These are phyloP conservation scores for Procambarus clarkii DNA, from an alignment of 1,140 invertebrate species.

Conservation along the genomic window DNA sequence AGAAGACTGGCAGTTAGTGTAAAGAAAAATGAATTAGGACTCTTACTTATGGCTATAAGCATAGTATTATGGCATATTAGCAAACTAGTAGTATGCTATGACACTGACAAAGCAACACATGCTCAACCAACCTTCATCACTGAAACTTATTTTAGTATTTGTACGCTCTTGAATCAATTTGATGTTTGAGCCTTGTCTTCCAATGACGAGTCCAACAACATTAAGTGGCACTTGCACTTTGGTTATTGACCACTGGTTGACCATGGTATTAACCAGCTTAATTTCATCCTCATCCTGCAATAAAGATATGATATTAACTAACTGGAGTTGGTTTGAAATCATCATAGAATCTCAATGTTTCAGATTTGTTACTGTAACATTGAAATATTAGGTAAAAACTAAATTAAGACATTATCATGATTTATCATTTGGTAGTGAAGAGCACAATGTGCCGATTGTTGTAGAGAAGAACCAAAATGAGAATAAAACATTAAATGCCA, in stretches of 20 bases:
- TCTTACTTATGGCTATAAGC: neutral
- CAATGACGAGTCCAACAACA: conserved; percentile 79
- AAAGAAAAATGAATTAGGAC: neutral
- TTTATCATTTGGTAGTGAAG: too few relatives aligned
- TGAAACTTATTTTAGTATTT: conserved; percentile 83
- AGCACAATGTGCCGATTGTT: too few relatives aligned
- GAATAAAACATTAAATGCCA: too few relatives aligned
- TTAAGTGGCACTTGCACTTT: conserved; percentile 78
- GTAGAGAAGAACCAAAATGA: too few relatives aligned
- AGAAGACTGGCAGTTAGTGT: neutral
- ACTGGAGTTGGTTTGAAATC: too few relatives aligned
- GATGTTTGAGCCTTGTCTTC: conserved; percentile 82
- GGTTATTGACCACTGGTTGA: neutral
- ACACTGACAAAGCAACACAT: neutral
- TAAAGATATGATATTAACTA: too few relatives aligned
- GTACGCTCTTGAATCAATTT: conserved; percentile 84
- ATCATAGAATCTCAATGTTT: too few relatives aligned
- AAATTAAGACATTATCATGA: too few relatives aligned
- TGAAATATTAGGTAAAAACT: too few relatives aligned
- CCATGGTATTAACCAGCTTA: neutral
- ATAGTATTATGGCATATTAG: too few relatives aligned
- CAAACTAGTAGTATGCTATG: too few relatives aligned
- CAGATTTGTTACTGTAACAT: too few relatives aligned
- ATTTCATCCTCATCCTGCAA: conserved; percentile 42
- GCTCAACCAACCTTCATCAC: conserved; percentile 61